Evolutionary conservation across 2,113 vertebrate genomes (phyloP).

Genomic region (Pelobates fuscus): DNA sequence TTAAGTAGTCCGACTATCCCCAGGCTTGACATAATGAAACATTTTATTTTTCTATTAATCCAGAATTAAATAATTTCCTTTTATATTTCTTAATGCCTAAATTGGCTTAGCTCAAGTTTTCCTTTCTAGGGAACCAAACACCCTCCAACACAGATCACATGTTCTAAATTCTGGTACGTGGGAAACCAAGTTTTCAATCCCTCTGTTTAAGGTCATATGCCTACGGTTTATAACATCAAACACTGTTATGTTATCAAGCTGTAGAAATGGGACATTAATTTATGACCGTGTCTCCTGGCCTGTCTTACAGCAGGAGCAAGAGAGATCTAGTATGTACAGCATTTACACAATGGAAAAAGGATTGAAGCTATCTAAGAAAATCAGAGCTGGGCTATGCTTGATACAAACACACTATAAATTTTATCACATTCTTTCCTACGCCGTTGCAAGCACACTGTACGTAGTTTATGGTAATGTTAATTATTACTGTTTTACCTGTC

Average conservation of each 20-base stretch:
- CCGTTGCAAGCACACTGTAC: neutral
- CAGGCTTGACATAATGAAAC: no score
- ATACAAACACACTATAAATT: conserved; percentile 19
- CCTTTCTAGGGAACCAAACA: conserved; percentile 40
- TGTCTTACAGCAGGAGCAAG: no score
- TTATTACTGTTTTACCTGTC: neutral
- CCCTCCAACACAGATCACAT: conserved; percentile 23
- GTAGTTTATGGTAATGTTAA: conserved; percentile 15
- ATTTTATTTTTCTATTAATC: no score
- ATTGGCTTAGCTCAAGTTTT: no score
- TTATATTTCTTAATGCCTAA: neutral
- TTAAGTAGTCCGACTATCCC: no score
- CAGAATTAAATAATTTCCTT: no score
- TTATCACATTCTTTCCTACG: conserved; percentile 27
- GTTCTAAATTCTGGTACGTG: conserved; percentile 18
- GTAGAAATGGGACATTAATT: conserved; percentile 38
- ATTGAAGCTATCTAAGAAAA: conserved; percentile 7
- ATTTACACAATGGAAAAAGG: conserved; percentile 43
- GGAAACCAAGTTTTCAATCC: conserved; percentile 36
- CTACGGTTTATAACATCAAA: conserved; percentile 39
- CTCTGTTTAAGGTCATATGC: conserved; percentile 44
- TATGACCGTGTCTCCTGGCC: conserved; percentile 28
- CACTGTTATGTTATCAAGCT: conserved; percentile 26
- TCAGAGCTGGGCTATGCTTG: neutral
- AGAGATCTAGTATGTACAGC: conserved; percentile 9